Evolutionary conservation across 2,888 invertebrate species (phyloP).

Genomic region (Drosophila merina): DNA sequence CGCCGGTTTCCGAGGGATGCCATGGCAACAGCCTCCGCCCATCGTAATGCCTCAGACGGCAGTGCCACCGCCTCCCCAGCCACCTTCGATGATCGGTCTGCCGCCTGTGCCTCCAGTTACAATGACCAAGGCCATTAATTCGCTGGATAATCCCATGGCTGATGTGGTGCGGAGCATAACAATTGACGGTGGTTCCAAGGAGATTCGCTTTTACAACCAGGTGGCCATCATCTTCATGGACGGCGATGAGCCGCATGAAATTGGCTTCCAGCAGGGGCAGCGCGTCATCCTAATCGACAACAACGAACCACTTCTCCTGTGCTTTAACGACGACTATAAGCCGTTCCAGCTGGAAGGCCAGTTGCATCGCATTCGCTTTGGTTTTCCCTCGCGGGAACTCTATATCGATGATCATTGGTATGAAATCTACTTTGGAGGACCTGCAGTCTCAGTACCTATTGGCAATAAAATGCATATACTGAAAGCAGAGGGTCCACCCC

Average conservation of each 20-base stretch:
- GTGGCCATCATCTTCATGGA: conserved; percentile 93
- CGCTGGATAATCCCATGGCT: conserved; percentile 86
- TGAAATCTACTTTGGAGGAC: conserved; percentile 96
- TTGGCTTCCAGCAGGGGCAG: conserved; percentile 92
- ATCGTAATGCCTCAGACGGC: conserved; percentile 56
- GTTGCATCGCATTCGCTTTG: conserved; percentile 92
- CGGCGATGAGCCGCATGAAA: conserved; percentile 93
- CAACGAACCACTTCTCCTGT: conserved; percentile 87
- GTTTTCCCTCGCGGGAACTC: conserved; percentile 95
- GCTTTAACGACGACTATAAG: conserved; percentile 89
- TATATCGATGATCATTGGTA: conserved; percentile 95
- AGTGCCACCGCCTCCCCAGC: conserved; percentile 61
- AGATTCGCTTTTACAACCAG: conserved; percentile 92
- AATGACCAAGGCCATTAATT: conserved; percentile 76
- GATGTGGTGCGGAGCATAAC: conserved; percentile 92
- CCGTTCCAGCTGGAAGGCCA: conserved; percentile 90
- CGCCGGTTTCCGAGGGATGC: conserved; percentile 63
- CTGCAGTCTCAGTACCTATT: conserved; percentile 91
- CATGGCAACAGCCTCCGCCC: conserved; percentile 72
- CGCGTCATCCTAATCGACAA: conserved; percentile 91
- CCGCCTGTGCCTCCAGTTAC: conserved; percentile 57
- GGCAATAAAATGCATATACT: conserved; percentile 91
- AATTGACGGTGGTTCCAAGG: conserved; percentile 91
- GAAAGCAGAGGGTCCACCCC: conserved; percentile 94
- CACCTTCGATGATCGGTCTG: conserved; percentile 60